Percentiles rank a stretch among this genome's conserved stretches.
These are phyloP conservation scores for Drosophila maculinotata DNA, from an alignment of 2,888 invertebrate species.

Conservation along the genomic window DNA sequence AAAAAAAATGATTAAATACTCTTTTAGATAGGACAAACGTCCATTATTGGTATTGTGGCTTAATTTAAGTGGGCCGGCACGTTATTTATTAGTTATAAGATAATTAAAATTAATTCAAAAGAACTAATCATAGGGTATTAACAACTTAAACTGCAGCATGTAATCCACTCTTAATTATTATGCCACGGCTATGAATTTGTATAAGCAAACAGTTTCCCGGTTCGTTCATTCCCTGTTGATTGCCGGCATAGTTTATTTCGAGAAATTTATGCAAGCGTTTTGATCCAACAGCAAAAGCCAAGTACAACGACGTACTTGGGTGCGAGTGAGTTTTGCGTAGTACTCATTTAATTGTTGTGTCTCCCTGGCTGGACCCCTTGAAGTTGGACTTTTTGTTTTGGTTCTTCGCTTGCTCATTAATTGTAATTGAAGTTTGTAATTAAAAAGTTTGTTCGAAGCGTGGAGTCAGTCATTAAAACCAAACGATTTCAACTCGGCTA, in stretches of 20 bases:
- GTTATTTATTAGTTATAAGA: no score
- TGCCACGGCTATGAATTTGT: conserved; percentile 8
- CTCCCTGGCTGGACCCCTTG: conserved; percentile 5
- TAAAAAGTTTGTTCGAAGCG: conserved; percentile 74
- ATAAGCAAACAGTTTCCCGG: conserved; percentile 9
- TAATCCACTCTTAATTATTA: no score
- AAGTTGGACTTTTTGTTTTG: conserved; percentile 48
- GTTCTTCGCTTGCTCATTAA: conserved; percentile 67
- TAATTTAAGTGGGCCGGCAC: no score
- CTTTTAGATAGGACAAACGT: no score
- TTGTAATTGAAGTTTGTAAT: conserved; percentile 82
- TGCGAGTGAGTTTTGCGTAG: conserved; percentile 13
- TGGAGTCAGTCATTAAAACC: conserved; percentile 76
- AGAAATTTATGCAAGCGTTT: conserved; percentile 64
- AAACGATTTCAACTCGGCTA: conserved; percentile 65
- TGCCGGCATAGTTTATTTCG: conserved; percentile 20
- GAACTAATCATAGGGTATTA: no score
- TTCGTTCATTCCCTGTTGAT: conserved; percentile 5
- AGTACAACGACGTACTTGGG: no score
- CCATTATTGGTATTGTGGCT: no score
- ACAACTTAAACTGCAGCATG: no score
- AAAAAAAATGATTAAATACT: not conserved
- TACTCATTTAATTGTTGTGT: conserved; percentile 1
- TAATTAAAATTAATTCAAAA: no score
- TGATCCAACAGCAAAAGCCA: conserved; percentile 22